These are phyloP conservation scores for Erpornis zantholeuca DNA, from an alignment of 2,113 vertebrate genomes.

Conservation along the genomic window DNA sequence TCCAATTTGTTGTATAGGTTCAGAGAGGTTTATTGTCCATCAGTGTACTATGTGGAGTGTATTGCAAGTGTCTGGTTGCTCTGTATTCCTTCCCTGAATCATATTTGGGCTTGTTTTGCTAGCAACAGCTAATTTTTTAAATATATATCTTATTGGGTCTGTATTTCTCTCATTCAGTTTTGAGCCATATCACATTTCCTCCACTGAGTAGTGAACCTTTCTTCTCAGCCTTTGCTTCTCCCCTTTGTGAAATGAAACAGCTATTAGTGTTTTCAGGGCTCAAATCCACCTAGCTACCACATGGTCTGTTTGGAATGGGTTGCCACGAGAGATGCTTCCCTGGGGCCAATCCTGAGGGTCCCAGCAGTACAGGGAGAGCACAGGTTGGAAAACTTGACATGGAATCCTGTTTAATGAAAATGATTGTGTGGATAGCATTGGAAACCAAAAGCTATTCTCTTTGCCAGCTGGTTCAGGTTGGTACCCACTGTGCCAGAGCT, in stretches of 20 bases:
- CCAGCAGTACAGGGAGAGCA: background rate
- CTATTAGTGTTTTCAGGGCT: background rate
- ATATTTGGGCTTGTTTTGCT: background rate
- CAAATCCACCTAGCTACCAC: rapidly evolving
- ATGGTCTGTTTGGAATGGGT: background rate
- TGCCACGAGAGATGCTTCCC: background rate
- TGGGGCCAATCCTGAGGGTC: background rate
- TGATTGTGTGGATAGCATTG: background rate
- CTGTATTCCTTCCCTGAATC: background rate
- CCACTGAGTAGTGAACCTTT: background rate
- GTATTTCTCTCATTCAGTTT: background rate
- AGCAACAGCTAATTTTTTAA: background rate
- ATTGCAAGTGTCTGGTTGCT: background rate
- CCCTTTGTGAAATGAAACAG: background rate
- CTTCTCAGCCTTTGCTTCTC: background rate
- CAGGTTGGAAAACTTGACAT: background rate
- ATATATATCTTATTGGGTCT: rapidly evolving
- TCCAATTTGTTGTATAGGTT: background rate
- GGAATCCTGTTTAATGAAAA: background rate
- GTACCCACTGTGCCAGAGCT: background rate
- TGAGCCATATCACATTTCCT: background rate
- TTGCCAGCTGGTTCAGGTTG: background rate
- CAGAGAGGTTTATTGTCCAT: background rate
- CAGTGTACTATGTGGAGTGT: background rate
- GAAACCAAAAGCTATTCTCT: background rate